Evolutionary conservation across 2,797 vertebrate genomes (phyloP).

Genomic region (Anguilla pacifica): DNA sequence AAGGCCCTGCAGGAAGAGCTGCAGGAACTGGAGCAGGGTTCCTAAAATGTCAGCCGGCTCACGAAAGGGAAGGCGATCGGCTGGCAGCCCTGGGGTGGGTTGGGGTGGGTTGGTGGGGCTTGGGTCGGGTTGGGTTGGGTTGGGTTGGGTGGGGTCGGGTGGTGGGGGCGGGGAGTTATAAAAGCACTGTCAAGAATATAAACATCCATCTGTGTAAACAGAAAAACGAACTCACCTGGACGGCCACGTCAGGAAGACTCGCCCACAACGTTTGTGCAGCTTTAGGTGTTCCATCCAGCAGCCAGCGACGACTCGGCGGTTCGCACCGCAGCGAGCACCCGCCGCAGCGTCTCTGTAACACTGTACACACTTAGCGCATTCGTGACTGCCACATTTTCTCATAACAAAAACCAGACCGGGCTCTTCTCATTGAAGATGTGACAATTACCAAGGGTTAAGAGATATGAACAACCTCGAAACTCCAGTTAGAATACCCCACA

Average conservation of each 20-base stretch:
- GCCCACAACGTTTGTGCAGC: conserved; percentile 45
- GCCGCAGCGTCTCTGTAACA: conserved; percentile 27
- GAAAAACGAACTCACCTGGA: conserved; percentile 25
- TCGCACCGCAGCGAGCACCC: conserved; percentile 33
- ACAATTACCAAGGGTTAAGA: conserved; percentile 18
- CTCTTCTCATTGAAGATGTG: conserved; percentile 31
- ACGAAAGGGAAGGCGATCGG: conserved; percentile 28
- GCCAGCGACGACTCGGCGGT: conserved; percentile 36
- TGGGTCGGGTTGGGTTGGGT: conserved; percentile 15
- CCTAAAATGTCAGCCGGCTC: conserved; percentile 27
- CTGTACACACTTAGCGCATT: conserved; percentile 12
- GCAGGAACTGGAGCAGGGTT: conserved; percentile 78
- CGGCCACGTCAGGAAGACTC: conserved; percentile 41
- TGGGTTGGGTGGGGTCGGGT: not conserved
- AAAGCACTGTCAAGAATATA: conserved; percentile 50
- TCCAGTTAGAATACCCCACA: conserved; percentile 11
- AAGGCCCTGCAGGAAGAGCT: conserved; percentile 79
- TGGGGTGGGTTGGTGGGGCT: not conserved
- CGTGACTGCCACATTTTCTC: not conserved
- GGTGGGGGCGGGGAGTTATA: conserved; percentile 30
- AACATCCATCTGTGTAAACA: conserved; percentile 38
- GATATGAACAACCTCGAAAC: not conserved
- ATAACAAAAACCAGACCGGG: not conserved
- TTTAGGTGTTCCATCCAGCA: conserved; percentile 49
- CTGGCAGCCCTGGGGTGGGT: conserved; percentile 21